phyloP scores from a whole-genome alignment of 2,888 invertebrate species.

The Agrotis segetum region DNA sequence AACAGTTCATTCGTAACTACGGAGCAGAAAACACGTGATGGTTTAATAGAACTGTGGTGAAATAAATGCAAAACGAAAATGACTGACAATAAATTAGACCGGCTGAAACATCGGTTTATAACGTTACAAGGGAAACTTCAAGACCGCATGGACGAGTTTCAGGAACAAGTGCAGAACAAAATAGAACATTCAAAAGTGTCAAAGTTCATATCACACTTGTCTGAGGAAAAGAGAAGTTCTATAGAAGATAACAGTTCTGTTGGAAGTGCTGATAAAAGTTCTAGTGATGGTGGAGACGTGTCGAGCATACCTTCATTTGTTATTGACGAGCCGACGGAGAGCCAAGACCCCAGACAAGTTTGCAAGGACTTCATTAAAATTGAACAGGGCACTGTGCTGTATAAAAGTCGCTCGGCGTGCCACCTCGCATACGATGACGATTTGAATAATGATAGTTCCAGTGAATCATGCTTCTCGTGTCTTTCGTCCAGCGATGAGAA shows the following conservation, averaged over 20 bases:
- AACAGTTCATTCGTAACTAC: conserved; percentile 14
- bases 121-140: conserved; percentile 86
- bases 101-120: conserved; percentile 79
- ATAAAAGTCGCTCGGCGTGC: conserved; percentile 79
- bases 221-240: conserved; percentile 80
- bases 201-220: conserved; percentile 80
- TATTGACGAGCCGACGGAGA: conserved; percentile 75
- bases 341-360: conserved; percentile 71
- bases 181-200: conserved; percentile 79
- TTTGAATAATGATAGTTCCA: conserved; percentile 75
- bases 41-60: conserved; percentile 19
- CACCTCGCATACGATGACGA: conserved; percentile 78
- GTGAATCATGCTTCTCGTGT: conserved; percentile 81
- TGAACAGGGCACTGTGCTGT: conserved; percentile 79
- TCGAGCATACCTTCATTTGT: conserved; percentile 79
- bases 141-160: conserved; percentile 84
- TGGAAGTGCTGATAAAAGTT: conserved; percentile 61
- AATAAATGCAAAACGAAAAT: conserved; percentile 62
- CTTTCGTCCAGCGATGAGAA: conserved; percentile 79
- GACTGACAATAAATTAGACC: conserved; percentile 83
- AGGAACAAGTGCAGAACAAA: conserved; percentile 85
- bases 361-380: conserved; percentile 80
- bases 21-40: conserved; percentile 32
- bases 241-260: conserved; percentile 69
- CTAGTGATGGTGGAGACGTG: conserved; percentile 66